Percentiles rank a stretch among this genome's conserved stretches.
phyloP scores from a whole-genome alignment of 2,113 vertebrate species.

The Oryzias melastigma region DNA sequence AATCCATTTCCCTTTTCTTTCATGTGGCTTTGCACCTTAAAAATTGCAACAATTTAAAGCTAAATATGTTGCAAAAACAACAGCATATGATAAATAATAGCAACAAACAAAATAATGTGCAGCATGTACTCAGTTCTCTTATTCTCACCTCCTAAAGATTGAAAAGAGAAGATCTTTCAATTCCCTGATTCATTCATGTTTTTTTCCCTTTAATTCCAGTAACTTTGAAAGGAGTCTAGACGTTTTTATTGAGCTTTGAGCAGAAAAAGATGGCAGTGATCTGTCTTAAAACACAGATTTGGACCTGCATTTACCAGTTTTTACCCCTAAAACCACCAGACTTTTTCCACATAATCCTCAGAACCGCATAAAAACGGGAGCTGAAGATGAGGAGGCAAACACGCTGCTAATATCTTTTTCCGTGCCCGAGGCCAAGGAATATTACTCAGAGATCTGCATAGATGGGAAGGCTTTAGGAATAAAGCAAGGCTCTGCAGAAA shows the following conservation, averaged over 20 bases:
- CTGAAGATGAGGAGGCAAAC: conserved; percentile 15
- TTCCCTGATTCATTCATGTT: no score
- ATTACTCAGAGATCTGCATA: conserved; percentile 36
- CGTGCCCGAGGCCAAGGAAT: conserved; percentile 6
- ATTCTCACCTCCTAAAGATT: not conserved
- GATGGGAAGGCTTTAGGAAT: conserved; percentile 28
- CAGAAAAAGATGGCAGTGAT: no score
- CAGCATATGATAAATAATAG: not conserved
- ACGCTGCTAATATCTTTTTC: conserved; percentile 3
- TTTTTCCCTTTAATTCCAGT: no score
- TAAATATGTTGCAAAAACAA: not conserved
- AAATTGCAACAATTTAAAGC: no score
- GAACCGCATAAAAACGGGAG: not conserved
- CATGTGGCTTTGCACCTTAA: no score
- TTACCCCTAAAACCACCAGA: not conserved
- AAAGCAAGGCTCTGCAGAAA: conserved; percentile 42
- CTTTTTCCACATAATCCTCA: not conserved
- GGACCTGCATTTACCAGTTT: not conserved
- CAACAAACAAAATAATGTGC: not conserved
- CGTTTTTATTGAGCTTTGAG: no score
- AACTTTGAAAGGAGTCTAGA: no score
- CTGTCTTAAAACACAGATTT: no score
- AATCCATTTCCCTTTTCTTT: no score
- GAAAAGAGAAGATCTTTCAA: no score
- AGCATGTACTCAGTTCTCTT: not conserved